Evolutionary conservation across 2,113 vertebrate genomes (phyloP), one percentile per base, ranked within the genome.

Genomic region (Casuarius casuarius): DNA sequence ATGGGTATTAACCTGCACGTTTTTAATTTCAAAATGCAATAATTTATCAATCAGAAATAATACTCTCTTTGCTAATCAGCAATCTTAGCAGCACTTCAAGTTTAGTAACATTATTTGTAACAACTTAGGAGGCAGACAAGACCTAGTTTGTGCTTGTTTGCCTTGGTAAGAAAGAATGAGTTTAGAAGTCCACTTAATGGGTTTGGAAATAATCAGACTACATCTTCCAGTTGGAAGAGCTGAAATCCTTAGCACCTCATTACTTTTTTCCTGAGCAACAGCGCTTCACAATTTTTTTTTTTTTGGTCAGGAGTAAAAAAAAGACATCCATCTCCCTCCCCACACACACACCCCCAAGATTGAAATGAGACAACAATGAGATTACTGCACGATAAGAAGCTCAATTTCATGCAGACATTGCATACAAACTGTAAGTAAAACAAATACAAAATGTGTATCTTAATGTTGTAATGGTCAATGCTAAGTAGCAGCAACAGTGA

Each of bases 191-290:
- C 7, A 59, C 72, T 70, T 73, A 82, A 62, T 56, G 20, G 11
- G 1, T 79, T 96, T 95, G 76, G 83, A 97, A 97, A 77, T 56
- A 84, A 86, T 56, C n/a, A 81, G 65, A 84, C 10, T 58, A 3
- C 33, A 82, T 4, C 42, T 88, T 91, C 65, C 63, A 93, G n/a
- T 7, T 96, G 76, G 68, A 89, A 66, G 71, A 14, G 14, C 8
- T 86, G 51, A 88, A 91, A 73, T 9, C 10, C 38, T 81, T 67
- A 67, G 38, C 3, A 0, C 42, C 17, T 90, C 31, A 21, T 33
- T 89, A 68, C 8, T 79, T 49, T 80, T 92, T 83, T 54, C 12
- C 44, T 71, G 31, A 95, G 46, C n/a, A 79, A 63, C 13, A 87
- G 12, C 62, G 16, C 9, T 79, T 76, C 29, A 33, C 25, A 2